Conservation (phyloP, 2,888 invertebrate species). For the Drosophila formosana region DNA sequence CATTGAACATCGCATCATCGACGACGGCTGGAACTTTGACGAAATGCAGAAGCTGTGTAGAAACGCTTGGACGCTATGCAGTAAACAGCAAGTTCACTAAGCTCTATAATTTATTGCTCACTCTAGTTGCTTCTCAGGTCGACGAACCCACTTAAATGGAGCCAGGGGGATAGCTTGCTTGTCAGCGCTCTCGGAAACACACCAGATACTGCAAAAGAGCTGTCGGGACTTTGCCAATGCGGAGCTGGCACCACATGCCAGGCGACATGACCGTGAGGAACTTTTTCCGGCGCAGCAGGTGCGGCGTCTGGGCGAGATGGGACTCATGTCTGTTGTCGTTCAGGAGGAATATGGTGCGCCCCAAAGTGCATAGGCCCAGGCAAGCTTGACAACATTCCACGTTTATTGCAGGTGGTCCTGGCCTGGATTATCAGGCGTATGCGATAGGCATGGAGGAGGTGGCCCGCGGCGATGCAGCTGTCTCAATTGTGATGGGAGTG, state of each 20-base stretch:
- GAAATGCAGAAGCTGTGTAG: constrained; percentile 57
- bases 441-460: constrained; percentile 97
- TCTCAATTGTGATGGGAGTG: constrained; percentile 96
- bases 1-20: not conserved
- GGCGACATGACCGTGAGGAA: constrained; percentile 92
- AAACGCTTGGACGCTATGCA: constrained; percentile 53
- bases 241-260: constrained; percentile 94
- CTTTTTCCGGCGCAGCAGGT: constrained; percentile 92
- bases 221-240: constrained; percentile 96
- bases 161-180: constrained; percentile 89
- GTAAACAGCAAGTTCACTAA: constrained; percentile 5
- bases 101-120: not conserved
- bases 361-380: not conserved
- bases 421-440: constrained; percentile 95
- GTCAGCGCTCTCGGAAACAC: constrained; percentile 92
- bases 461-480: constrained; percentile 94
- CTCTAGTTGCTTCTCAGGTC: constrained; percentile 43
- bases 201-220: constrained; percentile 95
- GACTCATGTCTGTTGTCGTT: constrained; percentile 92
- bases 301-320: constrained; percentile 95
- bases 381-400: not conserved
- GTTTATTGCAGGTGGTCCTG: constrained; percentile 89
- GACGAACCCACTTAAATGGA: constrained; percentile 40
- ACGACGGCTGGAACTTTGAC: constrained; percentile 13
- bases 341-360: constrained; percentile 89